A percentile compares a stretch with the other conserved stretches of the same genome.
These are phyloP conservation scores for cat (Felis catus) DNA, from an alignment of 2,113 vertebrate genomes.

Conservation along the genomic window DNA sequence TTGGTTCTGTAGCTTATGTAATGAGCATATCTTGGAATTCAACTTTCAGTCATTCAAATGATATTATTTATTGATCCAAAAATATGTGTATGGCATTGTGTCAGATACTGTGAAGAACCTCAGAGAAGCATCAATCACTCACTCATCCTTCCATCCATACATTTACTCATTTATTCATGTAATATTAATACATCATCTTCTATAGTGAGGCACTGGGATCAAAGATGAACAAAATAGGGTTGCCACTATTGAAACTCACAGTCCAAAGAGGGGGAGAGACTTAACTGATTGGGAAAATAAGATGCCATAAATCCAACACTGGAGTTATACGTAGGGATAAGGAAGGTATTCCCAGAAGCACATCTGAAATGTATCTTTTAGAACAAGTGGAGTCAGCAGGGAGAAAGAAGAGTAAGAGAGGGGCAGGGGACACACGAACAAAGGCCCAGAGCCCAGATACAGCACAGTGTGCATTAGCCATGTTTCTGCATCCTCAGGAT, in stretches of 20 bases:
- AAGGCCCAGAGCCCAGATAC: neutral
- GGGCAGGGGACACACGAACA: neutral
- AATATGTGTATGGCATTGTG: neutral
- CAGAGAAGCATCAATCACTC: neutral
- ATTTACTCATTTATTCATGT: neutral
- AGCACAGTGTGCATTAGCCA: neutral
- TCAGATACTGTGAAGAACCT: neutral
- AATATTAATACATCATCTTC: neutral
- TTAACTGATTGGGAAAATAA: neutral
- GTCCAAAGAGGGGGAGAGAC: neutral
- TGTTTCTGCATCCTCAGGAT: neutral
- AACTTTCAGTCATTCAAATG: constrained; percentile 16
- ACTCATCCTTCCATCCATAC: neutral
- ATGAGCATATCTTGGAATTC: constrained; percentile 42
- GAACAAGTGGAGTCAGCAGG: neutral
- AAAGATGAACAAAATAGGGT: neutral
- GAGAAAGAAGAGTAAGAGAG: neutral
- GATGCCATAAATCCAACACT: neutral
- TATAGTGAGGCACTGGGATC: neutral
- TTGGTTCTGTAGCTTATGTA: constrained; percentile 48
- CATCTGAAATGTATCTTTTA: neutral
- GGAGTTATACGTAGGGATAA: neutral
- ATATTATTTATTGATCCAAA: constrained; percentile 42
- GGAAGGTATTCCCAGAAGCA: neutral
- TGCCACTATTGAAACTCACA: neutral